A percentile compares a stretch with the other conserved stretches of the same genome.
Evolutionary conservation across 2,888 invertebrate genomes (phyloP).

Genomic region (Dynastes hyllus): DNA sequence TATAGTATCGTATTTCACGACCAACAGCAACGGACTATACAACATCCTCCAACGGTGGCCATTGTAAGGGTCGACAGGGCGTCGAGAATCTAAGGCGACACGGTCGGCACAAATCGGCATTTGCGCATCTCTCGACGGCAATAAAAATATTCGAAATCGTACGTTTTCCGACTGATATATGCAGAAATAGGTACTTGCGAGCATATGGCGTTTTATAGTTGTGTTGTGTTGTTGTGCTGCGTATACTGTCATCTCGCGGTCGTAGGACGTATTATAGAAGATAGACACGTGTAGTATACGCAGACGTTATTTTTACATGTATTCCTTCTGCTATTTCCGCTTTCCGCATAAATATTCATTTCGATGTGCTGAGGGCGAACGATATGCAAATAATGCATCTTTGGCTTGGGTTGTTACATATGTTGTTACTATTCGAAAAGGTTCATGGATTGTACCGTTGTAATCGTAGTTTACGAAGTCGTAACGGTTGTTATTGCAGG

Average conservation of each 20-base stretch:
- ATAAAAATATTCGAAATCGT: conserved; percentile 63
- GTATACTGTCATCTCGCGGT: conserved; percentile 15
- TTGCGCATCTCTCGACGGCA: conserved; percentile 61
- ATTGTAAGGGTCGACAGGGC: background rate
- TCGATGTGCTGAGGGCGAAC: conserved; percentile 21
- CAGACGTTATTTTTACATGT: background rate
- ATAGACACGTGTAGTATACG: background rate
- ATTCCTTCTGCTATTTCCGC: conserved; percentile 13
- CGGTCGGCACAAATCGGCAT: conserved; percentile 63
- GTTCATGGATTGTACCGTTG: background rate
- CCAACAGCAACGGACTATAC: background rate
- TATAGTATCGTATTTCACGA: background rate
- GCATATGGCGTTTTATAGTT: conserved; percentile 58
- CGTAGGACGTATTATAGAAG: background rate
- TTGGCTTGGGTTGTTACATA: conserved; percentile 2
- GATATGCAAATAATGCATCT: conserved; percentile 21
- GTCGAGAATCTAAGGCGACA: conserved; percentile 57
- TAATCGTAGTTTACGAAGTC: background rate
- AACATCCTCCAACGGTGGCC: background rate
- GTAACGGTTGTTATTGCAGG: background rate
- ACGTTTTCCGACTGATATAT: conserved; percentile 61
- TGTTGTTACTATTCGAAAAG: too few relatives aligned
- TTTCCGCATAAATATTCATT: conserved; percentile 50
- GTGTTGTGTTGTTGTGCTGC: background rate
- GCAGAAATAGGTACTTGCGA: conserved; percentile 62